phyloP scores from a whole-genome alignment of 2,888 invertebrate genomes.

The Xestia rhomboidea region DNA sequence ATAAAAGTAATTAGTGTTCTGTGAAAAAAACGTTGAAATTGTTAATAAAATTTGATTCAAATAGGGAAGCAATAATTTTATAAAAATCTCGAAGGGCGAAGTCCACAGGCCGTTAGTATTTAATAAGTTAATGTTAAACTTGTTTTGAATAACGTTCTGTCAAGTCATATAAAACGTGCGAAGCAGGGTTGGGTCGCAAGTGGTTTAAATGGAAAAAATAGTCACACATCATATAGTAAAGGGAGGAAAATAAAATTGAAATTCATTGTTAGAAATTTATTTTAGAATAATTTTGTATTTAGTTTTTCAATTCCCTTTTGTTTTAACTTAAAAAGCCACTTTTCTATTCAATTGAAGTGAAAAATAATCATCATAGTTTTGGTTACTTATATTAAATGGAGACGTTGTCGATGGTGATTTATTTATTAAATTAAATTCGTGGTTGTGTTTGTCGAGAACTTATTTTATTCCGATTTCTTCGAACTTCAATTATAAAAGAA shows the following conservation, averaged over 20 bases:
- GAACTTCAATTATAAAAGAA: neutral
- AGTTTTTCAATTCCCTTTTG: constrained; percentile 10
- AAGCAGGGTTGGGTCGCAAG: neutral
- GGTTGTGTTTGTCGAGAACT: neutral
- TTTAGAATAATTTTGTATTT: neutral
- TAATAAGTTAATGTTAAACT: neutral
- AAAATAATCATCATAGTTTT: constrained; percentile 10
- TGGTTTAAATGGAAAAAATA: neutral
- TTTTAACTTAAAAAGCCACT: constrained; percentile 21
- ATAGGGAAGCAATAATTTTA: too few relatives aligned
- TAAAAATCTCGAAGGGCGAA: too few relatives aligned
- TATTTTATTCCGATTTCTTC: neutral
- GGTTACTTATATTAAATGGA: constrained; percentile 3
- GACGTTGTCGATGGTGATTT: constrained; percentile 1
- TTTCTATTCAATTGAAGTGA: constrained; percentile 19
- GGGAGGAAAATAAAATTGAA: constrained; percentile 21
- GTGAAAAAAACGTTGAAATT: too few relatives aligned
- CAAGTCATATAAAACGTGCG: neutral
- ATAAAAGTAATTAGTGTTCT: too few relatives aligned
- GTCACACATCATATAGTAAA: neutral
- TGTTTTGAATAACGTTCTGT: neutral
- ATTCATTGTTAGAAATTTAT: constrained; percentile 10
- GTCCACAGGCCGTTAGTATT: too few relatives aligned
- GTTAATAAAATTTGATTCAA: too few relatives aligned
- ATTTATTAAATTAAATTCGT: constrained; percentile 4